A percentile compares a stretch with the other conserved stretches of the same genome.
Conservation (phyloP, 2,797 vertebrate genomes). For the Crax fasciolata region DNA sequence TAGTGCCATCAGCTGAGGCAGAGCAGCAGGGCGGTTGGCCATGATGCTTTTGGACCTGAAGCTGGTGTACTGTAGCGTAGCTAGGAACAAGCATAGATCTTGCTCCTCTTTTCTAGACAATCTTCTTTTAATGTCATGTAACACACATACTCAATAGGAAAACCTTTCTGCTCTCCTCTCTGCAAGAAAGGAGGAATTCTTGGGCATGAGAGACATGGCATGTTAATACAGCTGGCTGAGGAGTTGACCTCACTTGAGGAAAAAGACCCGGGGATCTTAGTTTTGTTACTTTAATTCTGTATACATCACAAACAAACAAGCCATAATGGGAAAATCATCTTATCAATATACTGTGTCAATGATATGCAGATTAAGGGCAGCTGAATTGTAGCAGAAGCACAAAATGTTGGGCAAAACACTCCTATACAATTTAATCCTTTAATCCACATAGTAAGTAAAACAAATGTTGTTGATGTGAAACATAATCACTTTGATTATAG, state of each 20-base stretch:
- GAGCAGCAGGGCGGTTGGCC: accelerated
- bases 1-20: accelerated
- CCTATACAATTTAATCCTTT: conserved; percentile 37
- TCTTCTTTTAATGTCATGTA: background rate
- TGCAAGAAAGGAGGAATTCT: background rate
- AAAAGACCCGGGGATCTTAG: background rate
- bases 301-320: background rate
- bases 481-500: conserved; percentile 31
- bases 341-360: conserved; percentile 17
- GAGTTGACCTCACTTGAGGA: background rate
- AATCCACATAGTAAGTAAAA: conserved; percentile 49
- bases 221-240: background rate
- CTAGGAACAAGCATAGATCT: background rate
- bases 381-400: background rate
- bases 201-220: background rate
- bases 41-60: accelerated
- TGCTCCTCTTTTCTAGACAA: background rate
- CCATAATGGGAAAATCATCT: background rate
- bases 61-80: background rate
- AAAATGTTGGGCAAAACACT: background rate
- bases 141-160: background rate
- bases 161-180: background rate
- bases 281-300: background rate
- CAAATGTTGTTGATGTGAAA: conserved; percentile 37
- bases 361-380: conserved; percentile 40